Evolutionary conservation across 2,113 vertebrate species (phyloP).

Genomic region (Takifugu flavidus): DNA sequence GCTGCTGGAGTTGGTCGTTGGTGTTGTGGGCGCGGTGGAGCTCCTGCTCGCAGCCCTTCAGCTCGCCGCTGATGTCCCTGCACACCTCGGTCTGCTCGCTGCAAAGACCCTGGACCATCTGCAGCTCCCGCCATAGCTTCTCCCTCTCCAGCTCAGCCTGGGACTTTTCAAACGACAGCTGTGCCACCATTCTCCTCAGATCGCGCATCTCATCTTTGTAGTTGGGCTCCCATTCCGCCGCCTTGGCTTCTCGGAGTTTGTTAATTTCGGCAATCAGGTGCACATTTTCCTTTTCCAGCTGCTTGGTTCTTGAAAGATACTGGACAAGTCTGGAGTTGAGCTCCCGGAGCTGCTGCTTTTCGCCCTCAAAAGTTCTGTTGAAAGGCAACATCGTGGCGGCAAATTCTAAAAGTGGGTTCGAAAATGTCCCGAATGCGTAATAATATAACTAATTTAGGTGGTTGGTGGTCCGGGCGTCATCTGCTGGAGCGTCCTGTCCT

Average conservation of each 20-base stretch:
- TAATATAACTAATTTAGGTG: background rate
- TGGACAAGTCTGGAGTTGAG: constrained; percentile 83
- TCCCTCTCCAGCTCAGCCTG: constrained; percentile 80
- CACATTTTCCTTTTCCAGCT: constrained; percentile 84
- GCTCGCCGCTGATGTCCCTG: constrained; percentile 71
- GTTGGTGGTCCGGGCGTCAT: constrained; percentile 6
- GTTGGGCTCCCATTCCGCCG: constrained; percentile 47
- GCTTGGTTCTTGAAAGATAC: constrained; percentile 83
- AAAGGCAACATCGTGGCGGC: constrained; percentile 74
- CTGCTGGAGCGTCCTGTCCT: constrained; percentile 19
- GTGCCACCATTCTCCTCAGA: constrained; percentile 75
- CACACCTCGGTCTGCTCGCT: constrained; percentile 67
- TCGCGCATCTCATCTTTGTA: constrained; percentile 71
- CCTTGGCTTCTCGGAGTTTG: constrained; percentile 64
- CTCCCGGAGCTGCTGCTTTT: constrained; percentile 82
- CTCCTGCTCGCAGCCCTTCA: constrained; percentile 65
- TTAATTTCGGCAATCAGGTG: constrained; percentile 76
- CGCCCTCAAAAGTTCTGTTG: constrained; percentile 76
- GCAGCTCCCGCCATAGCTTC: constrained; percentile 74
- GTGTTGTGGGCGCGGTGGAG: constrained; percentile 68
- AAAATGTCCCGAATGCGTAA: background rate
- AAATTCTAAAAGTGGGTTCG: background rate
- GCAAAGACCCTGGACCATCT: constrained; percentile 65
- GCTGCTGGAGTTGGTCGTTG: constrained; percentile 78
- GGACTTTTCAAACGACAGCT: constrained; percentile 76